These are phyloP conservation scores for Zoroaster sp. DNA, from an alignment of 53 echinoderm and acorn worm species.

Conservation along the genomic window DNA sequence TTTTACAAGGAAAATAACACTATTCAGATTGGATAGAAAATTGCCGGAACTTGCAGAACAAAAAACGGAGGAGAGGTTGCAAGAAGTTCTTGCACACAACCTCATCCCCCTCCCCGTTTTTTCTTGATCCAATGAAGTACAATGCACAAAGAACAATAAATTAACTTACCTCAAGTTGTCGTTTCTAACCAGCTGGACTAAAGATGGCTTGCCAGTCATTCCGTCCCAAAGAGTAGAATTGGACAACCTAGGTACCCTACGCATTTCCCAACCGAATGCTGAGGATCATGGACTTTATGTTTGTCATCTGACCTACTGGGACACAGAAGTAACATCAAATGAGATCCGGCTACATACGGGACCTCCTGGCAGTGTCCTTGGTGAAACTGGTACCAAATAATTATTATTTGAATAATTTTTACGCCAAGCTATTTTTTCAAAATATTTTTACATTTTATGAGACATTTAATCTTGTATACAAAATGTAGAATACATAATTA, in stretches of 20 bases:
- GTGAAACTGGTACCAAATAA: not conserved
- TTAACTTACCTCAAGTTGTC: not conserved
- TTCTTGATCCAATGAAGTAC: not conserved
- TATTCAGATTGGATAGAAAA: not conserved
- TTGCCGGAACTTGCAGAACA: not conserved
- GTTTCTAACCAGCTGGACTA: not conserved
- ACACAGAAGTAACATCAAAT: constrained; percentile 7
- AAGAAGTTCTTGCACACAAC: not conserved
- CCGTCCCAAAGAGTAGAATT: not conserved
- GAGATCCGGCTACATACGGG: constrained; percentile 30
- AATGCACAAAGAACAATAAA: not conserved
- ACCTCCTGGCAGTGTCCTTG: not conserved
- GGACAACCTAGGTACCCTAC: not conserved
- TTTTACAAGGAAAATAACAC: too few relatives aligned
- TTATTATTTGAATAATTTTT: not conserved
- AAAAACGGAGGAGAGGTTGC: not conserved
- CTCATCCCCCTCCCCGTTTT: not conserved
- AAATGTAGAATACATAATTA: too few relatives aligned
- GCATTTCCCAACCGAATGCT: not conserved
- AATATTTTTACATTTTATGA: not conserved
- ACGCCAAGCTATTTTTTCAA: not conserved
- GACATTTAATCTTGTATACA: too few relatives aligned
- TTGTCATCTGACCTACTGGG: not conserved
- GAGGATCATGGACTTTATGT: constrained; percentile 25
- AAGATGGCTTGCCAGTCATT: not conserved